phyloP scores from a whole-genome alignment of 2,888 invertebrate genomes.

The Hyles lineata region DNA sequence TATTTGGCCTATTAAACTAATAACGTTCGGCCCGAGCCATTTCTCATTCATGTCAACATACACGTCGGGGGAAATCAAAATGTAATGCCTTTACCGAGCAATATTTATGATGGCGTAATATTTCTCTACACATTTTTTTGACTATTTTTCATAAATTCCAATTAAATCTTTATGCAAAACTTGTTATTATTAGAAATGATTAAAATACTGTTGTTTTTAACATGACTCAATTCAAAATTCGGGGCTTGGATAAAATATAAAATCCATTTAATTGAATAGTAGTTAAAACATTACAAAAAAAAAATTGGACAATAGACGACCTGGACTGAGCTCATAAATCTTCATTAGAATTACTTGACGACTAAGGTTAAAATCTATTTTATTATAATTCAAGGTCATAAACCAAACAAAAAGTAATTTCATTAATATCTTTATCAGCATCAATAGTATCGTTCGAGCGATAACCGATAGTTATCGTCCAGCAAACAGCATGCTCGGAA shows the following conservation, averaged over 20 bases:
- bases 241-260: no score
- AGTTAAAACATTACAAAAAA: no score
- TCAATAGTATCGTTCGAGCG: slow-evolving; percentile 11
- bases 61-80: slow-evolving; percentile 18
- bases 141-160: neutral
- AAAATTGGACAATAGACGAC: no score
- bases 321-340: no score
- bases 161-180: neutral
- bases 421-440: slow-evolving; percentile 1
- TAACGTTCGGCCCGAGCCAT: neutral
- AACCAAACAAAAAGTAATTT: neutral
- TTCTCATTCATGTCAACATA: neutral
- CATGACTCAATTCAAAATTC: no score
- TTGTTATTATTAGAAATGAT: no score
- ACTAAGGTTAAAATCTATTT: no score
- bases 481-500: neutral
- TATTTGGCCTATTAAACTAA: slow-evolving; percentile 3
- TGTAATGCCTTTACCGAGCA: neutral
- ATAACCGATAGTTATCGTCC: neutral
- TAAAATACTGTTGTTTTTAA: no score
- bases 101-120: neutral
- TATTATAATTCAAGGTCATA: no score
- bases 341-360: no score
- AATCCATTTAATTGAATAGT: no score
- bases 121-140: neutral